Evolutionary conservation across 2,888 invertebrate genomes (phyloP).

Genomic region (Chelonus formosanus): DNA sequence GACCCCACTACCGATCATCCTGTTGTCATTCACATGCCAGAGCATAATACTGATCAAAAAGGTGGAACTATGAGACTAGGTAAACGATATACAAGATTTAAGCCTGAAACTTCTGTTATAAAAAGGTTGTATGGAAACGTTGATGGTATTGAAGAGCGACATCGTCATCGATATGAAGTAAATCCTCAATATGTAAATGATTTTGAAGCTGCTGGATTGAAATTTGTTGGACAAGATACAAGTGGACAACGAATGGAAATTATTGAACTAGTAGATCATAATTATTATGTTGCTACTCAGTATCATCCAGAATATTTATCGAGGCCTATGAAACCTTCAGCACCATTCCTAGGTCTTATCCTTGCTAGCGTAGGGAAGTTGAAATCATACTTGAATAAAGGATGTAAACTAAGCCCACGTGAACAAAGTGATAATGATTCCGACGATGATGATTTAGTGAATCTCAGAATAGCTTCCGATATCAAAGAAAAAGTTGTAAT

Average conservation of each 20-base stretch:
- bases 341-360: slow-evolving; percentile 94
- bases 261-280: slow-evolving; percentile 84
- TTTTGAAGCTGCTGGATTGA: slow-evolving; percentile 83
- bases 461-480: not conserved
- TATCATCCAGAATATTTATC: slow-evolving; percentile 98
- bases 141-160: slow-evolving; percentile 88
- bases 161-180: slow-evolving; percentile 97
- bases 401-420: slow-evolving; percentile 79
- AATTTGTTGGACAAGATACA: slow-evolving; percentile 86
- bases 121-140: slow-evolving; percentile 81
- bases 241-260: slow-evolving; percentile 94
- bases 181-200: slow-evolving; percentile 86
- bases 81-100: slow-evolving; percentile 87
- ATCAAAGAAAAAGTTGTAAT: not conserved
- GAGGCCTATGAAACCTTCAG: slow-evolving; percentile 89
- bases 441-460: slow-evolving; percentile 55
- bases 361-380: slow-evolving; percentile 88
- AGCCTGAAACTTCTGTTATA: slow-evolving; percentile 67
- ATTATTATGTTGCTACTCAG: slow-evolving; percentile 94
- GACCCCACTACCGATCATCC: slow-evolving; percentile 77
- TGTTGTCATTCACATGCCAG: slow-evolving; percentile 98
- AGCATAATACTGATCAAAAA: slow-evolving; percentile 90
- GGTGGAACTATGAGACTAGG: slow-evolving; percentile 99
- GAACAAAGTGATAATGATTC: slow-evolving; percentile 81
- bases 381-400: slow-evolving; percentile 75